A percentile compares a stretch with the other conserved stretches of the same genome.
phyloP scores from a whole-genome alignment of 2,797 vertebrate genomes.

The Rhinella marina region DNA sequence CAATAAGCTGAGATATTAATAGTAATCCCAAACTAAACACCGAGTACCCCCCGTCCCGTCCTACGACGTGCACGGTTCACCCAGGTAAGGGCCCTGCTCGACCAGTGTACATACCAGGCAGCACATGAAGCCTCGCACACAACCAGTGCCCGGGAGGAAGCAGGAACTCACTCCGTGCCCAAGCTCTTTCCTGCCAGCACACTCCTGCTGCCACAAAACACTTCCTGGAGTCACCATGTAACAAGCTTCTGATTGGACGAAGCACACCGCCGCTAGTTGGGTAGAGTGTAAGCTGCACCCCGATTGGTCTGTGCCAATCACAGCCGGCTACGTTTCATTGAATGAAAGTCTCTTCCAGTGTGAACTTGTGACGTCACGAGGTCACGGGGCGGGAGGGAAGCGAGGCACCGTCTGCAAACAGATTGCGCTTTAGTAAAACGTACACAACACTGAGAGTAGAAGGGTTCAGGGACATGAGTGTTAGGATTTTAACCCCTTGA shows the following conservation, averaged over 20 bases:
- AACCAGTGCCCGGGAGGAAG: not conserved
- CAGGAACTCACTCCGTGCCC: not conserved
- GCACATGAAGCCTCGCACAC: not conserved
- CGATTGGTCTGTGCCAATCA: not conserved
- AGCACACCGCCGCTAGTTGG: not conserved
- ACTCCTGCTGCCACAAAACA: not conserved
- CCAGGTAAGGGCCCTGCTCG: too few relatives aligned
- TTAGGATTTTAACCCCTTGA: not conserved
- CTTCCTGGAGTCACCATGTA: conserved; percentile 25
- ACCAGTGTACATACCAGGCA: conserved; percentile 19
- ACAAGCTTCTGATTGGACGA: not conserved
- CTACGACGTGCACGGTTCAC: too few relatives aligned
- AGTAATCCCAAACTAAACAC: not conserved
- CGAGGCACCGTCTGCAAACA: not conserved
- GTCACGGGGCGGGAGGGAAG: not conserved
- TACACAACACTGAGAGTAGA: not conserved
- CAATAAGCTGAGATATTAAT: not conserved
- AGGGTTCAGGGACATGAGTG: not conserved
- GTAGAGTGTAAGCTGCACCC: not conserved
- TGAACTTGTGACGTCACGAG: not conserved
- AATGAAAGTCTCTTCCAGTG: not conserved
- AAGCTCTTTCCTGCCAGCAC: not conserved
- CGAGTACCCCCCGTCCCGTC: not conserved
- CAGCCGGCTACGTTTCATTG: not conserved
- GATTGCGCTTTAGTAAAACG: too few relatives aligned